A percentile compares a stretch with the other conserved stretches of the same genome.
Evolutionary conservation across 2,797 vertebrate genomes (phyloP).

Genomic region (Lepilemur septentrionalis): DNA sequence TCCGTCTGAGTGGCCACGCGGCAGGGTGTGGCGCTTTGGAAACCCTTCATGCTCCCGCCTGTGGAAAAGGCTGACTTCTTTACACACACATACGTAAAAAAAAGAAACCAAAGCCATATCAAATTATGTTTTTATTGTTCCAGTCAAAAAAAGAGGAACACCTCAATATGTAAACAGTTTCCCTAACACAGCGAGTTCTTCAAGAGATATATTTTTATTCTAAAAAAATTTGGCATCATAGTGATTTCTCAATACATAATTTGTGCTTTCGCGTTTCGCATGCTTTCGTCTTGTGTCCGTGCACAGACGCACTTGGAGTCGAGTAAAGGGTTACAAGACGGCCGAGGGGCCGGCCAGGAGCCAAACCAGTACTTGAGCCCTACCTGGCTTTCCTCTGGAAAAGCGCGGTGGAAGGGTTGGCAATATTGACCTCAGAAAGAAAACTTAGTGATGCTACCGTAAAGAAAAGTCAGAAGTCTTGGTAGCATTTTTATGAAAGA

Average conservation of each 20-base stretch:
- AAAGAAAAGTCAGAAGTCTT: not conserved
- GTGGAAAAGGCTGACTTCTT: not conserved
- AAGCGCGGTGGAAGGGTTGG: not conserved
- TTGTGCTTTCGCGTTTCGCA: conserved; percentile 76
- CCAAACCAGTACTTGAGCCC: conserved; percentile 5
- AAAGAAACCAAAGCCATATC: conserved; percentile 41
- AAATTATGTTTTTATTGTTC: conserved; percentile 69
- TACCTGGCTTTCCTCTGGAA: not conserved
- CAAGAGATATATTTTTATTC: conserved; percentile 59
- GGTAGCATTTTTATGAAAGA: not conserved
- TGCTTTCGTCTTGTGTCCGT: conserved; percentile 62
- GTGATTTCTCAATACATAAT: conserved; percentile 71
- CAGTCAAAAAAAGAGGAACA: conserved; percentile 70
- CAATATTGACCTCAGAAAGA: not conserved
- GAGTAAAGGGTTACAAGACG: conserved; percentile 37
- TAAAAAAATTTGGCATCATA: conserved; percentile 77
- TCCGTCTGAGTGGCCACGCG: not conserved
- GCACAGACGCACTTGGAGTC: conserved; percentile 43
- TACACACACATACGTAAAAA: not conserved
- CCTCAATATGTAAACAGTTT: conserved; percentile 71
- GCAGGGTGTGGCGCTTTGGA: not conserved
- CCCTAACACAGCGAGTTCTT: conserved; percentile 66
- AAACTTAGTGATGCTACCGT: not conserved
- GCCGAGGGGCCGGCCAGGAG: not conserved
- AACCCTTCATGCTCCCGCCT: not conserved